A percentile compares a stretch with the other conserved stretches of the same genome.
Evolutionary conservation across 1,140 invertebrate genomes (phyloP).

Genomic region (Tetragonula clypearis): DNA sequence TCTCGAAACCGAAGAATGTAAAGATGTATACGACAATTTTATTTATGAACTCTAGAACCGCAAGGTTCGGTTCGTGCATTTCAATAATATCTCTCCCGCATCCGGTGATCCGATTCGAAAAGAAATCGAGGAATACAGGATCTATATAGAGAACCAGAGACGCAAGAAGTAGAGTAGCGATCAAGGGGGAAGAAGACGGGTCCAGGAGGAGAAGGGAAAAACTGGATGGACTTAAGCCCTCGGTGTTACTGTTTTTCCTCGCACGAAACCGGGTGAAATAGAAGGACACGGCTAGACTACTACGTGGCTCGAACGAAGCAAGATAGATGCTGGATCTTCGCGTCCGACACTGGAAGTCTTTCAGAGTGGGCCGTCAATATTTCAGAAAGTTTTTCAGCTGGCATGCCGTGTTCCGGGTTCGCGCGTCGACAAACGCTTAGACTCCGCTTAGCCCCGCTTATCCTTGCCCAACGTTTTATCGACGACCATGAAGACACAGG

Average conservation of each 20-base stretch:
- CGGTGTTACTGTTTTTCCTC: not conserved
- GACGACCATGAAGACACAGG: constrained; percentile 36
- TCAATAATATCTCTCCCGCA: too few relatives aligned
- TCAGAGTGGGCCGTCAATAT: constrained; percentile 75
- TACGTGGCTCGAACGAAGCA: too few relatives aligned
- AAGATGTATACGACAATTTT: too few relatives aligned
- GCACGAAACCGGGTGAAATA: not conserved
- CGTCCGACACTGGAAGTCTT: constrained; percentile 75
- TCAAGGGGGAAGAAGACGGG: not conserved
- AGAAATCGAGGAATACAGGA: too few relatives aligned
- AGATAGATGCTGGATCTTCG: constrained; percentile 9
- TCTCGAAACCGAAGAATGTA: too few relatives aligned
- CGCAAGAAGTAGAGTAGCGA: not conserved
- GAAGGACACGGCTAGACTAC: not conserved
- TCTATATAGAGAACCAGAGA: not conserved
- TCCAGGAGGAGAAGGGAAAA: not conserved
- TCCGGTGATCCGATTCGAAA: too few relatives aligned
- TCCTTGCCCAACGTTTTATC: constrained; percentile 54
- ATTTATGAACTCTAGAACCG: too few relatives aligned
- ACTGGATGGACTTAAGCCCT: constrained; percentile 3
- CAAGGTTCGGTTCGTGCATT: too few relatives aligned
- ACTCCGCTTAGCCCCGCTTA: constrained; percentile 59
- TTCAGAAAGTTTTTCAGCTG: constrained; percentile 74
- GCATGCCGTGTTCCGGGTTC: constrained; percentile 54
- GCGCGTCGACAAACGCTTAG: constrained; percentile 71